A percentile compares a stretch with the other conserved stretches of the same genome.
phyloP scores from a whole-genome alignment of 2,888 invertebrate species.

The Ichneumoninae sp. region DNA sequence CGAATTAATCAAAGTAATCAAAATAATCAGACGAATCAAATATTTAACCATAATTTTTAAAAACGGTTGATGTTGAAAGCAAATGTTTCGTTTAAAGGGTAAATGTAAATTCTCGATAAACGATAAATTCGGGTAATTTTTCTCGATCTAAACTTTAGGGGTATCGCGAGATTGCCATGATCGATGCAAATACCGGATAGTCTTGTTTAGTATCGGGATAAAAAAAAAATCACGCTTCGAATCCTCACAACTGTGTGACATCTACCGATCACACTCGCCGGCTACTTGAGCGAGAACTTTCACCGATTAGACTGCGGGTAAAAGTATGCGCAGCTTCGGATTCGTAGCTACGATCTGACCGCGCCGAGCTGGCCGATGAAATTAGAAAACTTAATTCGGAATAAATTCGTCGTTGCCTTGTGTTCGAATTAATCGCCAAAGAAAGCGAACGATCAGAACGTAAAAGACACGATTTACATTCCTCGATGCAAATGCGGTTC shows the following conservation, averaged over 20 bases:
- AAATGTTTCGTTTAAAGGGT: neutral
- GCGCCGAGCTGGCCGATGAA: conserved; percentile 14
- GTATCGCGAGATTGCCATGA: neutral
- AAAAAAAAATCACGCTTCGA: conserved; percentile 22
- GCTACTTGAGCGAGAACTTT: conserved; percentile 36
- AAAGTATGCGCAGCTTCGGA: conserved; percentile 13
- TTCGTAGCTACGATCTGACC: conserved; percentile 20
- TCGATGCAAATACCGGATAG: conserved; percentile 8
- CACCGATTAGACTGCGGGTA: conserved; percentile 24
- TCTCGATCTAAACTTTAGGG: neutral
- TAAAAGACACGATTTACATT: conserved; percentile 7
- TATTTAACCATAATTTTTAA: no score
- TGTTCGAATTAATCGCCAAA: conserved; percentile 9
- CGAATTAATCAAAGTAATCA: no score
- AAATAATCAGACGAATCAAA: no score
- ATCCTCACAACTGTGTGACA: conserved; percentile 25
- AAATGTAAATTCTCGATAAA: neutral
- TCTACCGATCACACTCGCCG: neutral
- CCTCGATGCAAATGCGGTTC: conserved; percentile 6
- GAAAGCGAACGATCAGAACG: conserved; percentile 17
- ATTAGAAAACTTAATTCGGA: conserved; percentile 33
- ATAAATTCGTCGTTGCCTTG: conserved; percentile 22
- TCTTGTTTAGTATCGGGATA: conserved; percentile 11
- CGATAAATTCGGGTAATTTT: neutral
- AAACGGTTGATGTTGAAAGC: neutral